A percentile compares a stretch with the other conserved stretches of the same genome.
These are phyloP conservation scores for Sylvicola cinctus DNA, from an alignment of 2,888 invertebrate species.

Conservation along the genomic window DNA sequence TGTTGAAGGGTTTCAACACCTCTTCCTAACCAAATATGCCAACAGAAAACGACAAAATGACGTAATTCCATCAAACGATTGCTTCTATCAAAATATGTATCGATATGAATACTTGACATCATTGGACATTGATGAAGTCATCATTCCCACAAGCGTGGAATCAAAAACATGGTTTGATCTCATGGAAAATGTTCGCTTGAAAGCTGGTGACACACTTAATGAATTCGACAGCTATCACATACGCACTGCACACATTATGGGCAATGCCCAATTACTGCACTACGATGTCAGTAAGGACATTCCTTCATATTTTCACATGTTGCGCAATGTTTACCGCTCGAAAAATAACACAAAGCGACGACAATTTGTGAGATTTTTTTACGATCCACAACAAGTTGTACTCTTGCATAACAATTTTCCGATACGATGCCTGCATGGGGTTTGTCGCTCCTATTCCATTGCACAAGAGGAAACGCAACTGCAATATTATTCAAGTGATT, in stretches of 20 bases:
- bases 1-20: conserved; percentile 68
- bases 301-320: conserved; percentile 80
- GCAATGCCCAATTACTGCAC: no score
- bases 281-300: conserved; percentile 59
- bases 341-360: conserved; percentile 84
- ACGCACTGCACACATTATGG: conserved; percentile 51
- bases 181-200: conserved; percentile 48
- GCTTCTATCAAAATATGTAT: conserved; percentile 81
- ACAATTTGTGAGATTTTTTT: conserved; percentile 86
- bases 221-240: conserved; percentile 56
- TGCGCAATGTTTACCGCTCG: conserved; percentile 77
- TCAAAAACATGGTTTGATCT: conserved; percentile 52
- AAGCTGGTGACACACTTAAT: conserved; percentile 45
- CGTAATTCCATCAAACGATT: conserved; percentile 90
- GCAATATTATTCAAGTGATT: conserved; percentile 87
- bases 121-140: conserved; percentile 85
- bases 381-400: conserved; percentile 73
- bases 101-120: conserved; percentile 77
- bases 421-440: conserved; percentile 64
- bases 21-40: conserved; percentile 75
- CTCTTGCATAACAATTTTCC: conserved; percentile 88
- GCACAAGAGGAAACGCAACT: conserved; percentile 67
- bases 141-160: conserved; percentile 60
- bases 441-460: conserved; percentile 68
- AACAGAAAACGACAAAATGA: conserved; percentile 90